Conservation (phyloP, 2,113 vertebrate species). For the Pterocles burchelli region DNA sequence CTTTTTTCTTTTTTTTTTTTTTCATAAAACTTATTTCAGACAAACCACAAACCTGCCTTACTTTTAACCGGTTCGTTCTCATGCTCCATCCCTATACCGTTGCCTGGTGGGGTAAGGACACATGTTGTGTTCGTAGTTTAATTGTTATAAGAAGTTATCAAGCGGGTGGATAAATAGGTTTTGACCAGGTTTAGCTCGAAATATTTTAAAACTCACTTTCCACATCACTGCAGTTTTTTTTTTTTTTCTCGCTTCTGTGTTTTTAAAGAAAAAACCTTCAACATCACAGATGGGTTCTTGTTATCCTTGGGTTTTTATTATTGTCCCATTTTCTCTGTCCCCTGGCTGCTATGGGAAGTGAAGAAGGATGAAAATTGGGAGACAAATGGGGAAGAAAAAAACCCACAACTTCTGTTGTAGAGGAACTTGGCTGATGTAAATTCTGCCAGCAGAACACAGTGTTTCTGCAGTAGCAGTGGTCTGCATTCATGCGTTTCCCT, state of each 20-base stretch:
- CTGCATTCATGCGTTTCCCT: background rate
- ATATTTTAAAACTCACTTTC: background rate
- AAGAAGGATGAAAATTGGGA: background rate
- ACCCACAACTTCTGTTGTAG: background rate
- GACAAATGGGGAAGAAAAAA: background rate
- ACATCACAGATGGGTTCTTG: background rate
- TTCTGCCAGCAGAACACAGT: background rate
- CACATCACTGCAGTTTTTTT: rapidly evolving
- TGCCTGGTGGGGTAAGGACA: background rate
- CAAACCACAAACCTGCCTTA: background rate
- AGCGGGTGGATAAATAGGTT: background rate
- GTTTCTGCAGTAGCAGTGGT: background rate
- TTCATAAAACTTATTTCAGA: background rate
- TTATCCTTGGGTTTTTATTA: background rate
- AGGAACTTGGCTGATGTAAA: background rate
- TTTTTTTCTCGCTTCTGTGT: background rate
- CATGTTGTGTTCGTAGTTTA: background rate
- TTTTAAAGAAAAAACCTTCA: background rate
- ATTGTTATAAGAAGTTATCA: background rate
- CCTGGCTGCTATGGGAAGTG: background rate
- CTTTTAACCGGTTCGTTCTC: background rate
- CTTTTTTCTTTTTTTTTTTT: background rate
- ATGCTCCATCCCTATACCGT: background rate
- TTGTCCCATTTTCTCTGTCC: background rate
- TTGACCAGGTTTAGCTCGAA: background rate